Percentiles rank a stretch among this genome's conserved stretches.
Conservation (phyloP, 1,140 invertebrate genomes). For the Drosophila littoralis region DNA sequence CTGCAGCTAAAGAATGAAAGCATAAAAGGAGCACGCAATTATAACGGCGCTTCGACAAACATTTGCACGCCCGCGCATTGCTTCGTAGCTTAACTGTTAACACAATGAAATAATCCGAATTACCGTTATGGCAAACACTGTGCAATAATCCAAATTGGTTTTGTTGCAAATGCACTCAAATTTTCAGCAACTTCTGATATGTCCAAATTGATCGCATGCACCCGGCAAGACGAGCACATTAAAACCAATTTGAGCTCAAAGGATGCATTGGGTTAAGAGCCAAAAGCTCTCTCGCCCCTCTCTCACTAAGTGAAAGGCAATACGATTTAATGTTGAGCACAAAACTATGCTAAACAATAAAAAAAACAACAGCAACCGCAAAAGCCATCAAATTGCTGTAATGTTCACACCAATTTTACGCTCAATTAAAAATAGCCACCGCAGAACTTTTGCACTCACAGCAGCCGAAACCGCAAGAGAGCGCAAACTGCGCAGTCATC, state of each 20-base stretch:
- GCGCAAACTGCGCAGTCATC: constrained; percentile 40
- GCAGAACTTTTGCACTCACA: constrained; percentile 16
- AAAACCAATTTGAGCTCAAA: neutral
- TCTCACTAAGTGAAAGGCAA: neutral
- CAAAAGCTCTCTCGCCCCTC: neutral
- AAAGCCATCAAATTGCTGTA: constrained; percentile 11
- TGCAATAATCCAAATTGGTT: constrained; percentile 18
- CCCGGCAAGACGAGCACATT: neutral
- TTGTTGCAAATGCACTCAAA: constrained; percentile 9
- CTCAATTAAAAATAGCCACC: constrained; percentile 46
- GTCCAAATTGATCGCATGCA: neutral
- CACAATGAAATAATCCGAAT: constrained; percentile 5
- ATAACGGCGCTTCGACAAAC: constrained; percentile 1
- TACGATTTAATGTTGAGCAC: neutral
- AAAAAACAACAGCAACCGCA: constrained; percentile 6
- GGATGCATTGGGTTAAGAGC: neutral
- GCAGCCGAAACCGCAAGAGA: constrained; percentile 11
- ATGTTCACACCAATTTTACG: constrained; percentile 46
- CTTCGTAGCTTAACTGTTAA: neutral
- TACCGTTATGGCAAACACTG: constrained; percentile 9
- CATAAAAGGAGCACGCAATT: neutral
- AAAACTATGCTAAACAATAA: neutral
- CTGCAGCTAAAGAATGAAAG: neutral
- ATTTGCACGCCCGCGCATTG: neutral
- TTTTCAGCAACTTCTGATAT: neutral